phyloP scores from a whole-genome alignment of 2,888 invertebrate species.

The Leptinotarsa peninsularis region DNA sequence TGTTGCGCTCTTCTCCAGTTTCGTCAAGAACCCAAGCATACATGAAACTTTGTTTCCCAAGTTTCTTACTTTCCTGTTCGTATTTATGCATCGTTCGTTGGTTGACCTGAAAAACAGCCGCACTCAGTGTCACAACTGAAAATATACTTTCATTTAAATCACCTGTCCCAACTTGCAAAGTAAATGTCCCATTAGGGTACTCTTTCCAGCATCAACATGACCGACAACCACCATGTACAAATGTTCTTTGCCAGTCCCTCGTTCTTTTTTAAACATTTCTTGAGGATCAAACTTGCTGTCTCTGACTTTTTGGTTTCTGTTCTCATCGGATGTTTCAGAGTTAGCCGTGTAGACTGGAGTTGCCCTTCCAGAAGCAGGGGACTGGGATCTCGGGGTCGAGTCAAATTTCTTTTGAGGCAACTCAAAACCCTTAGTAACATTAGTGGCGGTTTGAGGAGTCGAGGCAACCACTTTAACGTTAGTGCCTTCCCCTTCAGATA shows the following conservation, averaged over 20 bases:
- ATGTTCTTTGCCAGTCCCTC: slow-evolving; percentile 85
- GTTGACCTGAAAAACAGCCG: slow-evolving; percentile 70
- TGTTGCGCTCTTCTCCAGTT: slow-evolving; percentile 94
- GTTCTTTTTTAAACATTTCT: slow-evolving; percentile 77
- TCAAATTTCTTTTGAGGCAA: slow-evolving; percentile 59
- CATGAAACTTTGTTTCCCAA: slow-evolving; percentile 97
- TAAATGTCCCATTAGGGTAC: slow-evolving; percentile 96
- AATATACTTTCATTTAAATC: slow-evolving; percentile 29
- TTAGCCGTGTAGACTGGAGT: slow-evolving; percentile 63
- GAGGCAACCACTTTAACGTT: slow-evolving; percentile 62
- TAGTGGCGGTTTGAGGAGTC: slow-evolving; percentile 66
- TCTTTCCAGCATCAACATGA: slow-evolving; percentile 98
- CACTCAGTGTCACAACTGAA: not conserved
- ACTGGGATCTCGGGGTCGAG: slow-evolving; percentile 69
- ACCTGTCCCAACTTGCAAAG: slow-evolving; percentile 87
- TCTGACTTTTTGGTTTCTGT: slow-evolving; percentile 59
- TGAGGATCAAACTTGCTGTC: slow-evolving; percentile 73
- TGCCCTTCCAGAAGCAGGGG: slow-evolving; percentile 73
- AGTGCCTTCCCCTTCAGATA: slow-evolving; percentile 32
- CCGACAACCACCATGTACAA: slow-evolving; percentile 93
- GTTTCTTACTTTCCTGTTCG: slow-evolving; percentile 96
- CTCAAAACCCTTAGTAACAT: slow-evolving; percentile 73
- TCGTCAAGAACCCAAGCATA: slow-evolving; percentile 99
- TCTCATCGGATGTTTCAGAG: slow-evolving; percentile 45
- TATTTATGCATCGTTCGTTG: slow-evolving; percentile 94